Evolutionary conservation across 2,888 invertebrate species (phyloP).

Genomic region (Rhagophthalmus giganteus): DNA sequence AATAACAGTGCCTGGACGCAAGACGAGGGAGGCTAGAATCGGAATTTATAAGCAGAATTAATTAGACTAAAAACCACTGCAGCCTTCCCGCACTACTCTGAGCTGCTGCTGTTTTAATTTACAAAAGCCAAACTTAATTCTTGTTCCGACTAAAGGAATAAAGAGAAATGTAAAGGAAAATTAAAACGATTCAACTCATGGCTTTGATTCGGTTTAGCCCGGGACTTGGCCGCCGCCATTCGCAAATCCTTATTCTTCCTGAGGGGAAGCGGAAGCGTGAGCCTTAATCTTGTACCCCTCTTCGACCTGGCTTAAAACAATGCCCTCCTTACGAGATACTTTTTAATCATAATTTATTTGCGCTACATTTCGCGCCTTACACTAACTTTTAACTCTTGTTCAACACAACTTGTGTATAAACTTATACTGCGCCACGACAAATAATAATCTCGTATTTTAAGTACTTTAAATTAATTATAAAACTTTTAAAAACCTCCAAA

Average conservation of each 20-base stretch:
- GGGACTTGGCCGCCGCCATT: slow-evolving; percentile 40
- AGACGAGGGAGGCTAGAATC: slow-evolving; percentile 49
- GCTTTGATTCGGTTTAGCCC: slow-evolving; percentile 57
- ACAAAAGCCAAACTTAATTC: slow-evolving; percentile 61
- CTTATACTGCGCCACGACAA: not conserved
- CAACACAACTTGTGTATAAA: slow-evolving; percentile 6
- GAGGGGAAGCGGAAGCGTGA: slow-evolving; percentile 37
- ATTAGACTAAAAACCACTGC: slow-evolving; percentile 60
- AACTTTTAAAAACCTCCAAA: not conserved
- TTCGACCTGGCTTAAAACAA: slow-evolving; percentile 33
- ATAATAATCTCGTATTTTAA: not conserved
- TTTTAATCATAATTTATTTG: slow-evolving; percentile 31
- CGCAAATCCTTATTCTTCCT: slow-evolving; percentile 48
- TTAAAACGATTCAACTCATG: slow-evolving; percentile 58
- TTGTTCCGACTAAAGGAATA: slow-evolving; percentile 59
- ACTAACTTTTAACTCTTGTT: slow-evolving; percentile 23
- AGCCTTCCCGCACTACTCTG: slow-evolving; percentile 46
- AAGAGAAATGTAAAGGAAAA: slow-evolving; percentile 60
- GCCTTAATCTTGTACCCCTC: slow-evolving; percentile 34
- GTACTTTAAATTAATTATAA: not conserved
- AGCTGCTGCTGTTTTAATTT: slow-evolving; percentile 58
- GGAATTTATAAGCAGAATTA: slow-evolving; percentile 61
- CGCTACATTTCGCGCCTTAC: slow-evolving; percentile 27
- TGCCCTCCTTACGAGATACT: slow-evolving; percentile 29
- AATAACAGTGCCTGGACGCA: slow-evolving; percentile 47